Evolutionary conservation across 1,140 invertebrate genomes (phyloP), one percentile per base, ranked within the genome.

Genomic region (Panulirus ornatus): DNA sequence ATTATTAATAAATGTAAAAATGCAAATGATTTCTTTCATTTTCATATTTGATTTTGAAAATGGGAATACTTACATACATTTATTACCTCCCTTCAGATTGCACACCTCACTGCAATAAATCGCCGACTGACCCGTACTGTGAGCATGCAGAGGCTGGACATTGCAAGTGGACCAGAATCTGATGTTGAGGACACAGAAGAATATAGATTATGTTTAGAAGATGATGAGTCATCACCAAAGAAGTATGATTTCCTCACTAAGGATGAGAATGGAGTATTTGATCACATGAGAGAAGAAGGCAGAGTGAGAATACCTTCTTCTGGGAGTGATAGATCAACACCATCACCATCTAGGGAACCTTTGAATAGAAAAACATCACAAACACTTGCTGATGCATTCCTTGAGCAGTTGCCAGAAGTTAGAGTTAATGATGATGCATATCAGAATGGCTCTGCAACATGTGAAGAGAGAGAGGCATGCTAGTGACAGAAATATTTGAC

Each of bases 341-440:
- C 89, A 36, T 73, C 86, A 36, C 79, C 66, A 2, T 47, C 42
- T 14, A 47, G 86, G 47, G 88, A 91, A 42, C 51, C 51, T 22
- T 84, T 88, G 27, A 79, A 76, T 34, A 84, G 91, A 66, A 88
- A 90, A 73, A 92, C 89, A 6, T 92, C 91, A 30, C 91, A 92
- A 44, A 92, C 88, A 19, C 85, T 92, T 30, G 91, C 84, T 27
- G 91, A 92, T 79, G 91, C 91, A 36, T 92, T 92, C 86, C 76
- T 92, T 27, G 91, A 92, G 66, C 91, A 92, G 90, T 76, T 92
- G 42, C 91, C 91, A 27, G 91, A 92, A 63, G 91, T 92, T 14
- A 88, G 51, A 78, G 38, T 38, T 40, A 44, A 38, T 30, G 63
- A 79, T 16, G 84, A 91, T 30, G 30, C 85, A 36, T 58, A 78